Evolutionary conservation across 92 coral and sea anemone genomes (phyloP).

Genomic region (Siderastrea radians): DNA sequence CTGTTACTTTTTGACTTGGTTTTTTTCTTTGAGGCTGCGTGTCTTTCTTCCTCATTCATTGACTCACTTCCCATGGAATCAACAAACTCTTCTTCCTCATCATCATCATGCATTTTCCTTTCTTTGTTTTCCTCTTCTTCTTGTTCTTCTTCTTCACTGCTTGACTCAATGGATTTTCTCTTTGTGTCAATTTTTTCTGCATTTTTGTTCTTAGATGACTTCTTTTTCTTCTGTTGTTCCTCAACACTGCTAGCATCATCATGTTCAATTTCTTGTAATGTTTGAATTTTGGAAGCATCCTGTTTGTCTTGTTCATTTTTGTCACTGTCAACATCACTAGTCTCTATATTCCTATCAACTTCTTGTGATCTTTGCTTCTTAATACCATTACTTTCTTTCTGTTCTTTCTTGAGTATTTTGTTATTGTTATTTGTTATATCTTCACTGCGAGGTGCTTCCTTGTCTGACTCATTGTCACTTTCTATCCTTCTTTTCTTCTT

Average conservation of each 20-base stretch:
- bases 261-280: background rate
- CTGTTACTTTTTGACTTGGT: background rate
- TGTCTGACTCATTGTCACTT: background rate
- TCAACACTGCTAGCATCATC: background rate
- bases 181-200: slow-evolving; percentile 5
- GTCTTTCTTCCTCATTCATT: slow-evolving; percentile 15
- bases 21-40: slow-evolving; percentile 22
- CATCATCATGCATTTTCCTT: background rate
- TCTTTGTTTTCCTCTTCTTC: background rate
- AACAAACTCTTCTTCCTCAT: slow-evolving; percentile 15
- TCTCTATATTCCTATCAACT: slow-evolving; percentile 1
- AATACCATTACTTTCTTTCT: background rate
- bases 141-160: background rate
- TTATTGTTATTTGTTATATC: background rate
- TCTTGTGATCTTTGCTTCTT: slow-evolving; percentile 18
- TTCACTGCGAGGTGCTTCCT: slow-evolving; percentile 14
- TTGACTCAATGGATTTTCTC: slow-evolving; percentile 17
- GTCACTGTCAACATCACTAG: background rate
- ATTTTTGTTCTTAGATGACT: slow-evolving; percentile 28
- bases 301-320: background rate
- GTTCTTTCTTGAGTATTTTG: slow-evolving; percentile 12
- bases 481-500: slow-evolving; percentile 15
- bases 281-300: slow-evolving; percentile 10
- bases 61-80: slow-evolving; percentile 16
- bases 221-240: background rate